Base-by-base conservation (phyloP, 92 coral and sea anemone genomes). In the Plumapathes pennacea region DNA sequence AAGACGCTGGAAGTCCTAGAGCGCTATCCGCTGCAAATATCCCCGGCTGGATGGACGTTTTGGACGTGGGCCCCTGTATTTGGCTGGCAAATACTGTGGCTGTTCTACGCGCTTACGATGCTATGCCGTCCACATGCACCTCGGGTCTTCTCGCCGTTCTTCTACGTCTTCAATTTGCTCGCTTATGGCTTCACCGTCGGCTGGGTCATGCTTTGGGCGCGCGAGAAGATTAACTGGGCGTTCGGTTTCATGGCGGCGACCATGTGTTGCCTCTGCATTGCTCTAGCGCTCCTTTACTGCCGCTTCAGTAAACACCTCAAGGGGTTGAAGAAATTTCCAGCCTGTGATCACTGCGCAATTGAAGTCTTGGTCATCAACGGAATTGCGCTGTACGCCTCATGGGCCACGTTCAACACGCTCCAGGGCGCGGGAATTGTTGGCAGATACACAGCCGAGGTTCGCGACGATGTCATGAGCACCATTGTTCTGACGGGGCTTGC, bases 51-150 rank as follows among this genome's bases (percentile, higher is more conserved):
- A 60, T 89, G 96, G 96, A 78, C 91, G 0, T 74, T 89, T 71
- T 84, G 90, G 96, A 80, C 81, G 15, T 89, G 91, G 96, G 82
- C 85, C 1, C 81, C 81, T 1, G 96, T 89, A 28, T 80, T 74
- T 20, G 96, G 85, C 17, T 89, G 96, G 96, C 91, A 85, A 47
- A 44, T 79, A 11, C 70, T 74, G 4, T 89, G 96, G 96, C 53
- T 88, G 62, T 38, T 78, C 45, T 83, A 83, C 51, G 78, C 90
- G 1, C 77, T 83, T 4, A 58, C 74, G 18, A 28, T 77, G 26
- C 84, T 86, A 42, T 88, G 96, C 51, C 90, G 96, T 11, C 60
- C 50, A 45, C 60, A 80, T 44, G 78, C 82, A 43, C 96, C 96
- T 4, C 64, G 57, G 29, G 83, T 88, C 4, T 47, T 88, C 10